phyloP scores from a whole-genome alignment of 2,113 vertebrate genomes.

The Phainopepla nitens region DNA sequence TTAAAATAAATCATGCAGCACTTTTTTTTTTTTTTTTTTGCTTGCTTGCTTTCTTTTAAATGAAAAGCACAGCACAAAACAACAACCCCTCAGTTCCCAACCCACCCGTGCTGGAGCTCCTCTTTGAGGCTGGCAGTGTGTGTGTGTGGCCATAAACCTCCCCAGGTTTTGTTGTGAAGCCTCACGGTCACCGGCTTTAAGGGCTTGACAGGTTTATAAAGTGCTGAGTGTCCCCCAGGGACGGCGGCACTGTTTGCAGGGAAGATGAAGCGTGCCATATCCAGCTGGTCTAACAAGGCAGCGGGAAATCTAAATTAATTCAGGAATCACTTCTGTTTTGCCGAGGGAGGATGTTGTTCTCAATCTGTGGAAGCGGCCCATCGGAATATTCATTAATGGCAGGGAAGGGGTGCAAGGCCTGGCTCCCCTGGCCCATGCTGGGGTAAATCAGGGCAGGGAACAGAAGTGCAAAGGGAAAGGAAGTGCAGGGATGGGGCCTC shows the following conservation, averaged over 20 bases:
- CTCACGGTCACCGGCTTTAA: slow-evolving; percentile 22
- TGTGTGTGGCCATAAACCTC: not conserved
- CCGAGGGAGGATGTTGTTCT: not conserved
- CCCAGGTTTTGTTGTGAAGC: not conserved
- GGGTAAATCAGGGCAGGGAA: not conserved
- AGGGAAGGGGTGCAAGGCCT: not conserved
- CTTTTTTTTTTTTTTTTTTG: not conserved
- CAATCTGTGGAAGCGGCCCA: not conserved
- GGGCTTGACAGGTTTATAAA: slow-evolving; percentile 86
- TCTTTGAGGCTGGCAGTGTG: not conserved
- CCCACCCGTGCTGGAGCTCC: not conserved
- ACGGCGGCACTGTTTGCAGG: slow-evolving; percentile 56
- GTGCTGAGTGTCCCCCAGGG: slow-evolving; percentile 86
- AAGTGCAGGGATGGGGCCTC: not conserved
- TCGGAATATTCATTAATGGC: not conserved
- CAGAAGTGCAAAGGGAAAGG: not conserved
- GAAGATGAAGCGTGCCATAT: slow-evolving; percentile 45
- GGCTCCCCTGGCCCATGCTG: accelerated
- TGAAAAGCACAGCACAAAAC: not conserved
- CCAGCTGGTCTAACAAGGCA: slow-evolving; percentile 61
- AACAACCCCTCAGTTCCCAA: not conserved
- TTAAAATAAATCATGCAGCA: not conserved
- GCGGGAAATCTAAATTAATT: slow-evolving; percentile 72
- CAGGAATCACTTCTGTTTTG: slow-evolving; percentile 36
- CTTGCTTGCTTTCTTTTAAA: not conserved